Conservation (phyloP, 2,797 vertebrate species). For the Sebastes matsubarae region DNA sequence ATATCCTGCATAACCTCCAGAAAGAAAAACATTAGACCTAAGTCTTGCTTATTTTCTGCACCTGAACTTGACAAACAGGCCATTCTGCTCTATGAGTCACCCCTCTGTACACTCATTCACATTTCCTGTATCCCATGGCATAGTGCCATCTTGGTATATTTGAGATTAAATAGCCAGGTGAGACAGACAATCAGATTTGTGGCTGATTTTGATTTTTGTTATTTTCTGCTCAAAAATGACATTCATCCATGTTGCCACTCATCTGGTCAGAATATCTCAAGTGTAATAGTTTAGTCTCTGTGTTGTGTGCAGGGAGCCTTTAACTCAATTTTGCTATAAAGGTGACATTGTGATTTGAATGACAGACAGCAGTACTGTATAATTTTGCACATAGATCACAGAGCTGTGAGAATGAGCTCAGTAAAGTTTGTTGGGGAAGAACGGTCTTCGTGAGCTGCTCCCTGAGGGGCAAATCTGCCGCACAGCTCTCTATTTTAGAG, state of each 20-base stretch:
- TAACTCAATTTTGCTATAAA: background rate
- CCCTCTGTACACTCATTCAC: background rate
- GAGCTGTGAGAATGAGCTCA: slow-evolving; percentile 30
- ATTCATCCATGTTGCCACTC: background rate
- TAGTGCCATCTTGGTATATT: background rate
- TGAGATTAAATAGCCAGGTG: background rate
- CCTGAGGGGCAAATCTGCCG: slow-evolving; percentile 50
- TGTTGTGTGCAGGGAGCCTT: background rate
- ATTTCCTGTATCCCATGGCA: background rate
- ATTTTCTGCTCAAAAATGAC: background rate
- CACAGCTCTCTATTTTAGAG: slow-evolving; percentile 50
- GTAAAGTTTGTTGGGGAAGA: slow-evolving; percentile 37
- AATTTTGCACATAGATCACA: slow-evolving; percentile 21
- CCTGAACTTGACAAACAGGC: background rate
- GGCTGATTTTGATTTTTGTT: background rate
- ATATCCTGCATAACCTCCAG: background rate
- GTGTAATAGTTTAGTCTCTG: background rate
- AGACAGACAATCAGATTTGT: background rate
- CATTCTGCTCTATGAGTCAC: background rate
- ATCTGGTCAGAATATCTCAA: background rate
- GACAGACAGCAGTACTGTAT: background rate
- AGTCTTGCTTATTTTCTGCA: background rate
- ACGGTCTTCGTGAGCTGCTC: slow-evolving; percentile 39
- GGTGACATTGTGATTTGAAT: background rate
- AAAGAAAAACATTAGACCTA: background rate